Conservation (phyloP, 2,888 invertebrate genomes). For the Ennomos quercinarius region DNA sequence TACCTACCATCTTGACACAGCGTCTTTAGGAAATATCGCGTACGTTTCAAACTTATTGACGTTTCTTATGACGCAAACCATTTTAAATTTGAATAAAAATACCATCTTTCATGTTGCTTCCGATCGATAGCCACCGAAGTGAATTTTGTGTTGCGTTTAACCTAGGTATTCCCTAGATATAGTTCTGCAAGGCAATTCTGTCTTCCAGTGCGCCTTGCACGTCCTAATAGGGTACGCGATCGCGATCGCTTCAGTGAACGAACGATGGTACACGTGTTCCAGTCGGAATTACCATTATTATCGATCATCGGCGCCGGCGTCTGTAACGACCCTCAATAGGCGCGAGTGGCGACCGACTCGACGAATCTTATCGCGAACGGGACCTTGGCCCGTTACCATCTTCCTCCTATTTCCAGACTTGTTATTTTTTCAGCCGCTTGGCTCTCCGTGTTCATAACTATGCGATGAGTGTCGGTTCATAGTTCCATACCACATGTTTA, state of each 20-base stretch:
- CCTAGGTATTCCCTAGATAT: constrained; percentile 21
- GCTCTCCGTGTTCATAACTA: constrained; percentile 48
- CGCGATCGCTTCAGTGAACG: constrained; percentile 68
- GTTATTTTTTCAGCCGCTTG: constrained; percentile 59
- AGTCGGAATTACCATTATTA: constrained; percentile 83
- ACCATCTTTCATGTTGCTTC: constrained; percentile 35
- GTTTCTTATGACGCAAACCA: constrained; percentile 2
- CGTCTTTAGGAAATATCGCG: not conserved
- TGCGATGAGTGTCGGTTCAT: constrained; percentile 48
- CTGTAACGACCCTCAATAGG: constrained; percentile 81
- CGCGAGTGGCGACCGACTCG: constrained; percentile 67
- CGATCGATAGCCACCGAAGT: constrained; percentile 35
- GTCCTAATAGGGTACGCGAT: constrained; percentile 77
- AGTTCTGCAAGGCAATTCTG: constrained; percentile 59
- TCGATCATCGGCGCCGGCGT: constrained; percentile 81
- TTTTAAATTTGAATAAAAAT: constrained; percentile 36
- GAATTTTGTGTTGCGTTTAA: constrained; percentile 35
- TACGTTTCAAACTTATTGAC: not conserved
- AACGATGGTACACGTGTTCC: constrained; percentile 81
- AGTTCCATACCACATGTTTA: constrained; percentile 62
- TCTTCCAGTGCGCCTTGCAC: constrained; percentile 68
- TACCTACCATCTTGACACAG: constrained; percentile 9
- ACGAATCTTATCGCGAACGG: constrained; percentile 68
- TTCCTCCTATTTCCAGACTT: constrained; percentile 59
- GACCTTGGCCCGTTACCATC: constrained; percentile 64